phyloP scores from a whole-genome alignment of 2,888 invertebrate genomes.

The Melipona beecheii region DNA sequence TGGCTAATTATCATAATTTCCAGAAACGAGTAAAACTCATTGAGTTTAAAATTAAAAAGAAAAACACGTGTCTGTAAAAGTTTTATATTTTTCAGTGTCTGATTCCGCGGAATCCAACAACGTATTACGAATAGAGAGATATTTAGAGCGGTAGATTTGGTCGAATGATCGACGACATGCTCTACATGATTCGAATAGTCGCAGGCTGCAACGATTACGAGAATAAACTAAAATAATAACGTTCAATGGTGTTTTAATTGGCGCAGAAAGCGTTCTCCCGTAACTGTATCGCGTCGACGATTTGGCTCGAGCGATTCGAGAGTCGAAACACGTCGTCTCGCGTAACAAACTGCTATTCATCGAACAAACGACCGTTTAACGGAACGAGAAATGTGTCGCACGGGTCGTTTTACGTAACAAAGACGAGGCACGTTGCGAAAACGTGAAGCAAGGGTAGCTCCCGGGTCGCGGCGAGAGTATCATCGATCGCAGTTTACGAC shows the following conservation, averaged over 20 bases:
- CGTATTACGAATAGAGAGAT: too few species aligned
- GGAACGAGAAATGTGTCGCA: conserved; percentile 36
- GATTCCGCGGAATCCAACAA: too few species aligned
- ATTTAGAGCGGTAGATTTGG: too few species aligned
- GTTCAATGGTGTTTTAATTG: background rate
- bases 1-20: too few species aligned
- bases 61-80: too few species aligned
- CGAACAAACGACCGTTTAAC: conserved; percentile 10
- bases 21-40: too few species aligned
- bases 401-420: conserved; percentile 36
- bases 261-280: background rate
- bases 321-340: background rate
- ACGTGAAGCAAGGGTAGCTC: background rate
- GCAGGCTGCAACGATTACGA: background rate
- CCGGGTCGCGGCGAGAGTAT: conserved; percentile 29
- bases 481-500: conserved; percentile 21
- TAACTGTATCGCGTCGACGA: background rate
- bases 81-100: too few species aligned
- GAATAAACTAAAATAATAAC: background rate
- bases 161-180: too few species aligned
- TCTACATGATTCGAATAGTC: too few species aligned
- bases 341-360: conserved; percentile 12
- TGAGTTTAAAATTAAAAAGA: too few species aligned
- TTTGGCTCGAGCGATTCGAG: background rate
- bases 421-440: conserved; percentile 35